These are phyloP conservation scores for Dermolepida albohirtum DNA, from an alignment of 2,888 invertebrate genomes.

Conservation along the genomic window DNA sequence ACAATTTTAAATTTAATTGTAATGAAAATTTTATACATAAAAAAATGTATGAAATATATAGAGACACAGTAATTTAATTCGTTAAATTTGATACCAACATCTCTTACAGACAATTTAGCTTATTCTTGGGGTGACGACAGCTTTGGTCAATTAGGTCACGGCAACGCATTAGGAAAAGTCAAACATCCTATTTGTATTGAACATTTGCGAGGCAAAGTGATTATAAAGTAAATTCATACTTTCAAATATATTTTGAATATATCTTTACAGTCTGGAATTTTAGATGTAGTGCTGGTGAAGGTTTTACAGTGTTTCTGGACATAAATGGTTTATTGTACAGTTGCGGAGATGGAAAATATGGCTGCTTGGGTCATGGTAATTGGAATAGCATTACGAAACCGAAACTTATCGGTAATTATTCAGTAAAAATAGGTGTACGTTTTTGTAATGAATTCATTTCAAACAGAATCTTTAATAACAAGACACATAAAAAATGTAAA, in stretches of 20 bases:
- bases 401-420: slow-evolving; percentile 66
- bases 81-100: too few relatives aligned
- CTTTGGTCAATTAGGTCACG: slow-evolving; percentile 75
- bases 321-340: slow-evolving; percentile 76
- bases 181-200: slow-evolving; percentile 72
- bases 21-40: too few relatives aligned
- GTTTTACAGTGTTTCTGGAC: slow-evolving; percentile 76
- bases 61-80: too few relatives aligned
- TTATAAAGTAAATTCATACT: slow-evolving; percentile 64
- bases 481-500: slow-evolving; percentile 72
- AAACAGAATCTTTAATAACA: slow-evolving; percentile 66
- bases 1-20: too few relatives aligned
- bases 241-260: too few relatives aligned
- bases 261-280: slow-evolving; percentile 11
- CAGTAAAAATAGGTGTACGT: background rate
- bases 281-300: slow-evolving; percentile 73
- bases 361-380: slow-evolving; percentile 75
- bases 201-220: slow-evolving; percentile 71
- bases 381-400: slow-evolving; percentile 69
- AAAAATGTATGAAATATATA: too few relatives aligned
- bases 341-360: slow-evolving; percentile 74
- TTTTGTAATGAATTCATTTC: slow-evolving; percentile 17
- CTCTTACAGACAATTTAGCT: slow-evolving; percentile 68
- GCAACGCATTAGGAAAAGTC: slow-evolving; percentile 66
- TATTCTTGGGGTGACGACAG: slow-evolving; percentile 78